Conservation (phyloP, 2,113 vertebrate species). For the Kryptolebias marmoratus region DNA sequence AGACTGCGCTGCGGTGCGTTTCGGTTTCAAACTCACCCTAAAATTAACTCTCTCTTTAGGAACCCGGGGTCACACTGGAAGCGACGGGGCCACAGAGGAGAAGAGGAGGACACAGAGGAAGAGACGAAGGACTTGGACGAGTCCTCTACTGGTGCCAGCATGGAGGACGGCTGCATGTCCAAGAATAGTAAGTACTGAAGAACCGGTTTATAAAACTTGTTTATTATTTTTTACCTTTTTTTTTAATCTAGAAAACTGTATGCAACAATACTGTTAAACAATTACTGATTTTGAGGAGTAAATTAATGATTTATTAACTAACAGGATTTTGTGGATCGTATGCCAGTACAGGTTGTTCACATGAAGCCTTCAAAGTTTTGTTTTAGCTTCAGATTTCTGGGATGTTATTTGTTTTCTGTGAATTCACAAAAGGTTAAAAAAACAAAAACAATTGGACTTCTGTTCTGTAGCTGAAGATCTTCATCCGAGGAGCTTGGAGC, state of each 20-base stretch:
- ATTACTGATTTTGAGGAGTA: too few relatives aligned
- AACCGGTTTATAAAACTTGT: too few relatives aligned
- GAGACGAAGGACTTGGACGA: constrained; percentile 98
- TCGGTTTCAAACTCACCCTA: background rate
- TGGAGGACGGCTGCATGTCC: constrained; percentile 93
- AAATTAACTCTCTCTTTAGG: constrained; percentile 62
- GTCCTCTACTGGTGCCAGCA: constrained; percentile 92
- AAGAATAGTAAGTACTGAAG: constrained; percentile 85
- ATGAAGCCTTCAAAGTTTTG: background rate
- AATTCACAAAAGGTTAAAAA: too few relatives aligned
- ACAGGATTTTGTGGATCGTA: too few relatives aligned
- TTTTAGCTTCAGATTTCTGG: background rate
- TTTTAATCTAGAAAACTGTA: too few relatives aligned
- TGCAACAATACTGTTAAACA: too few relatives aligned
- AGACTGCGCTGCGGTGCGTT: background rate
- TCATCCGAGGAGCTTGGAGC: too few relatives aligned
- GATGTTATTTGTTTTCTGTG: background rate
- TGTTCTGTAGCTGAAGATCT: too few relatives aligned
- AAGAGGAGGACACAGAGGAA: constrained; percentile 96
- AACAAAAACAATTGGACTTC: too few relatives aligned
- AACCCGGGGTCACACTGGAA: constrained; percentile 90
- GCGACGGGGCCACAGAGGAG: constrained; percentile 88
- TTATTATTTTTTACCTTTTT: too few relatives aligned
- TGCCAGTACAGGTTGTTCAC: background rate
- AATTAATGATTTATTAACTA: too few relatives aligned